A percentile compares a stretch with the other conserved stretches of the same genome.
Evolutionary conservation across 2,113 vertebrate genomes (phyloP).

Genomic region (Malurus alboscapulatus): DNA sequence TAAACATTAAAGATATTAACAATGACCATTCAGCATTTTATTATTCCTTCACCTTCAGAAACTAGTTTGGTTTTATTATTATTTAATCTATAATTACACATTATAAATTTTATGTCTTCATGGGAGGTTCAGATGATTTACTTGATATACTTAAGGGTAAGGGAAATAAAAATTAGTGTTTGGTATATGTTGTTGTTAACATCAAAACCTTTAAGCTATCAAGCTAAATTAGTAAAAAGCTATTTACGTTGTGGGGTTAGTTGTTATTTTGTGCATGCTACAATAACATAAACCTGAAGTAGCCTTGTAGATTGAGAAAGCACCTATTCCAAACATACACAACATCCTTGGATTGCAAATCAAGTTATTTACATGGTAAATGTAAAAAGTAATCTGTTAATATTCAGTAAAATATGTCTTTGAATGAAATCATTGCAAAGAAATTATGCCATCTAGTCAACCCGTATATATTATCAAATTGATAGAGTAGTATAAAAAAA

Average conservation of each 20-base stretch:
- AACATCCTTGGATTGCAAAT: background rate
- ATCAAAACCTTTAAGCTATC: background rate
- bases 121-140: background rate
- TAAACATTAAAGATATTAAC: background rate
- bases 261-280: background rate
- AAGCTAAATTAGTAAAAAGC: background rate
- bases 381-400: background rate
- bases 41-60: background rate
- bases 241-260: accelerated
- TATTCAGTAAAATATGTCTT: background rate
- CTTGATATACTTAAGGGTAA: background rate
- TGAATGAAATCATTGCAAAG: background rate
- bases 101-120: background rate
- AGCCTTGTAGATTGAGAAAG: background rate
- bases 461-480: background rate
- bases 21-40: background rate
- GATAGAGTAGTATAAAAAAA: background rate
- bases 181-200: background rate
- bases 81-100: background rate
- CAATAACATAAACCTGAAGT: background rate
- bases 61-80: background rate
- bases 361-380: background rate
- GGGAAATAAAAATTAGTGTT: background rate
- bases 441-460: background rate
- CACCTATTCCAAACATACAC: background rate